Percentiles rank a stretch among this genome's conserved stretches.
phyloP scores from a whole-genome alignment of 2,888 invertebrate species.

The Erpobdella octoculata region DNA sequence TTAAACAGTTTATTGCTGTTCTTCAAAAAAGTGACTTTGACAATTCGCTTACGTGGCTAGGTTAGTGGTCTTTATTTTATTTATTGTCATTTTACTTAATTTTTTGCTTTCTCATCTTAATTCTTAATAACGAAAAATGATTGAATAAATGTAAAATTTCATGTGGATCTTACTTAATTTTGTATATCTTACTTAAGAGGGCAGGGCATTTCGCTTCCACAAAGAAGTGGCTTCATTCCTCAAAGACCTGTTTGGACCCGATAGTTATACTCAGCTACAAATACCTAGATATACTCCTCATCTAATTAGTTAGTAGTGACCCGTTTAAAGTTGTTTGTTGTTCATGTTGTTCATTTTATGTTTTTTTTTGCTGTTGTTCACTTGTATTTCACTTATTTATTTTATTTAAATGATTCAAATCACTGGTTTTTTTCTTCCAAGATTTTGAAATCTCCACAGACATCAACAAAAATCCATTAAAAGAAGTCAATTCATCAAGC shows the following conservation, averaged over 20 bases:
- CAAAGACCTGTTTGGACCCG: slow-evolving; percentile 32
- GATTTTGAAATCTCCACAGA: slow-evolving; percentile 28
- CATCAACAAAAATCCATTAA: slow-evolving; percentile 14
- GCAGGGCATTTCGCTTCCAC: slow-evolving; percentile 42
- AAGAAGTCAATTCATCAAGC: not conserved
- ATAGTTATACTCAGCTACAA: slow-evolving; percentile 24
- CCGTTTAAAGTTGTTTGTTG: no score
- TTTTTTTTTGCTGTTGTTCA: not conserved
- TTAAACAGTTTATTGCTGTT: slow-evolving; percentile 8
- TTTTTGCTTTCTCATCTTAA: no score
- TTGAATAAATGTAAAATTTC: no score
- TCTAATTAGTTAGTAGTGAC: slow-evolving; percentile 38
- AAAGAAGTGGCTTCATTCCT: slow-evolving; percentile 32
- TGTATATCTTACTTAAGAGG: slow-evolving; percentile 27
- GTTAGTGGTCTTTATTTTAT: slow-evolving; percentile 22
- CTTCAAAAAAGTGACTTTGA: slow-evolving; percentile 32
- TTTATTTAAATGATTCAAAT: no score
- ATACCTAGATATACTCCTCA: slow-evolving; percentile 35
- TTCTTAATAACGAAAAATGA: no score
- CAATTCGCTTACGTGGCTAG: slow-evolving; percentile 32
- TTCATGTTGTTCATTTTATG: not conserved
- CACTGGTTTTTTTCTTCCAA: not conserved
- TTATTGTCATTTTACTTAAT: no score
- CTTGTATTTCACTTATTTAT: not conserved
- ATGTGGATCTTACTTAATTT: no score